Percentiles rank a stretch among this genome's conserved stretches.
phyloP scores from a whole-genome alignment of 2,113 vertebrate genomes.

The Falco punctatus region DNA sequence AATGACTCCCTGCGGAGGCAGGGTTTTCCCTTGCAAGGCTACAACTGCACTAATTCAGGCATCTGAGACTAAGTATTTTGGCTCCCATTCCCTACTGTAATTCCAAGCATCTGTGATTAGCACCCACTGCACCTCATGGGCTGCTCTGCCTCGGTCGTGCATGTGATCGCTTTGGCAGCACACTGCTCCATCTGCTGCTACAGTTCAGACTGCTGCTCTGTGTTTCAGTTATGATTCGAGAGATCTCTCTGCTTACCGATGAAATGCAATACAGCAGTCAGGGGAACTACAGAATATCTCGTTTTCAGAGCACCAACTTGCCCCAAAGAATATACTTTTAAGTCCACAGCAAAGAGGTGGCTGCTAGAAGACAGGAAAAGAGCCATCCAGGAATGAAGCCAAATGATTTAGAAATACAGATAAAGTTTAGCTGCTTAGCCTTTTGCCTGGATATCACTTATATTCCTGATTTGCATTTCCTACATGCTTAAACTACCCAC shows the following conservation, averaged over 20 bases:
- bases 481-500: not conserved
- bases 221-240: accelerated
- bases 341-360: not conserved
- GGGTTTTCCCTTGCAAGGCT: not conserved
- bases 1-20: not conserved
- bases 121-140: not conserved
- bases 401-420: not conserved
- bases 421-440: not conserved
- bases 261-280: not conserved
- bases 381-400: not conserved
- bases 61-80: not conserved
- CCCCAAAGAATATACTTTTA: not conserved
- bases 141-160: not conserved
- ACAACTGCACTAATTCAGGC: not conserved
- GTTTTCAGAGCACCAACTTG: not conserved
- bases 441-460: not conserved
- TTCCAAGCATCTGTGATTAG: not conserved
- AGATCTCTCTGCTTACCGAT: not conserved
- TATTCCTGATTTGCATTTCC: not conserved
- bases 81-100: not conserved
- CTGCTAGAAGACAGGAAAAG: not conserved
- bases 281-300: not conserved
- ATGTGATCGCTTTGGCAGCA: not conserved
- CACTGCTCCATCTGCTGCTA: not conserved
- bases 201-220: not conserved